phyloP scores from a whole-genome alignment of 2,888 invertebrate genomes.

The Apodemia hepburni region DNA sequence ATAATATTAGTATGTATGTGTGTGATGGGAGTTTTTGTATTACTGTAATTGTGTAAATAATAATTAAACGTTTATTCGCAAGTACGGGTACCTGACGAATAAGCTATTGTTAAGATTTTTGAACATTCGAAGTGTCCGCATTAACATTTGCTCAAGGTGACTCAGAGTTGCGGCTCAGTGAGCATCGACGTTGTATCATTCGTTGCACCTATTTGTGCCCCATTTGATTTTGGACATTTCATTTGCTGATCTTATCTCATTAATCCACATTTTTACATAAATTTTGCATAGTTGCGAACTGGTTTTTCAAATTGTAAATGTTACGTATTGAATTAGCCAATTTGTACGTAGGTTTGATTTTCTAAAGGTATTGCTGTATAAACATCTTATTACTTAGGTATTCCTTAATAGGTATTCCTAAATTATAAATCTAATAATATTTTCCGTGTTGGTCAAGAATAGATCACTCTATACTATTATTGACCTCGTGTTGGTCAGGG shows the following conservation, averaged over 20 bases:
- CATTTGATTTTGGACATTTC: constrained; percentile 40
- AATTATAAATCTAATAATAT: too few relatives aligned
- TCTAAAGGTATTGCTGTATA: too few relatives aligned
- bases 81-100: constrained; percentile 42
- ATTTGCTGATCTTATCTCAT: background rate
- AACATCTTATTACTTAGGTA: too few relatives aligned
- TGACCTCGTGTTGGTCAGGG: too few relatives aligned
- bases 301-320: background rate
- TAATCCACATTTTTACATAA: background rate
- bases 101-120: constrained; percentile 56
- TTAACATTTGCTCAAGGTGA: constrained; percentile 78
- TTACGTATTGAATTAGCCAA: too few relatives aligned
- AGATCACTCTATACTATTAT: too few relatives aligned
- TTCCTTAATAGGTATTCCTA: too few relatives aligned
- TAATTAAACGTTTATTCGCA: constrained; percentile 4
- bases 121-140: constrained; percentile 60
- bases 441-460: too few relatives aligned
- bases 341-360: too few relatives aligned
- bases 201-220: constrained; percentile 43
- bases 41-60: too few relatives aligned
- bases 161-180: constrained; percentile 71
- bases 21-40: too few relatives aligned
- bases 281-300: background rate
- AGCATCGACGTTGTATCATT: constrained; percentile 50
- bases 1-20: too few relatives aligned